Evolutionary conservation across 2,888 invertebrate genomes (phyloP), one percentile per base, ranked within the genome.

Genomic region (Cephus pulcher): DNA sequence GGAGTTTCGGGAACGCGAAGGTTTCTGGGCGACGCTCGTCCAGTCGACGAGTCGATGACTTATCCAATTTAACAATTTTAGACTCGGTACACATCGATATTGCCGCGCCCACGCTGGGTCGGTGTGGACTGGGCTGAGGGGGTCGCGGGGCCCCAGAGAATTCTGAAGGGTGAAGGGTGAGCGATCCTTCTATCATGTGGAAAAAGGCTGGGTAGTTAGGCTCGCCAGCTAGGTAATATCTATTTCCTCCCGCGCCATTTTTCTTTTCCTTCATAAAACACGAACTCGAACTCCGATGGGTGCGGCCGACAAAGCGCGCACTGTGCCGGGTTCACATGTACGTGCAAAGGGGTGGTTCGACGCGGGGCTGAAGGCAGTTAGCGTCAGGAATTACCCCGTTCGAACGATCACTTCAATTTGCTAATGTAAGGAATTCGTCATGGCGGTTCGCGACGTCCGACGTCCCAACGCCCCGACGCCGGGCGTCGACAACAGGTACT

Each of bases 161-260:
- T 78, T 78, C 77, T 81, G 82, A 79, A 78, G 82, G 82, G 73
- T 69, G 32, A 30, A 30, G 32, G 11, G 33, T 33, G 32, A 35
- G 74, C 35, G 34, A 34, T 32, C n/a, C 69, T 69, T n/a, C 32
- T 0, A 30, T 69, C 33, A 23, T 15, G 23, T 33, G n/a, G 30
- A 33, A 15, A 23, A 34, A 23, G 33, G 76, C 75, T 34, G 84
- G 82, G 84, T 85, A 86, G 88, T 88, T 88, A 88, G 86, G 85
- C 85, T 85, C 70, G 32, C 83, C 15, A 40, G 87, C 88, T 88
- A 85, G 88, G 86, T 88, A 89, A 90, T 90, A 90, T 90, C 90
- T 90, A 90, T 90, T 90, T 90, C 89, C 90, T 87, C 80, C 80
- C 83, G 80, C 88, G 88, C 87, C 88, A 87, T 88, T 89, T 88